A percentile compares a stretch with the other conserved stretches of the same genome.
phyloP scores from a whole-genome alignment of 2,888 invertebrate genomes.

The Mesorhabditis spiculigera region DNA sequence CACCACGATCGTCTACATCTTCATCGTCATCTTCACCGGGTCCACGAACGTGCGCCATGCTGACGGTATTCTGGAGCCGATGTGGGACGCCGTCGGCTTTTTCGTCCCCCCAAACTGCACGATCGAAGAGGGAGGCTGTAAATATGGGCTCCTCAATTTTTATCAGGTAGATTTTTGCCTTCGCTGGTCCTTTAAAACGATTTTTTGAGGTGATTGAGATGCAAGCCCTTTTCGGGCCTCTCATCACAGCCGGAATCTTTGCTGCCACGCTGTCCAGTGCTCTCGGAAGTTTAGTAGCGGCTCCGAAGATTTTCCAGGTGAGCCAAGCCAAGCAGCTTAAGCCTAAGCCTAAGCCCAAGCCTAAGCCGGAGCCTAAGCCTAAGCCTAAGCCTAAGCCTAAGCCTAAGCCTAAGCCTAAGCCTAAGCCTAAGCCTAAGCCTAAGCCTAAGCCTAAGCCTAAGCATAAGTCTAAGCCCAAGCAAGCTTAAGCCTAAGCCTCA shows the following conservation, averaged over 20 bases:
- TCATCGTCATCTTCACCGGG: slow-evolving; percentile 72
- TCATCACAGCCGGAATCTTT: slow-evolving; percentile 93
- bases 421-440: too few species aligned
- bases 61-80: slow-evolving; percentile 34
- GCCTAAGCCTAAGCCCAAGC: too few species aligned
- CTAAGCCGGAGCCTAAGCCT: too few species aligned
- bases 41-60: slow-evolving; percentile 40
- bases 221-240: slow-evolving; percentile 67
- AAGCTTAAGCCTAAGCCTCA: too few species aligned
- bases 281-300: slow-evolving; percentile 86
- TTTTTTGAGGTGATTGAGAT: slow-evolving; percentile 47
- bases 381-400: too few species aligned
- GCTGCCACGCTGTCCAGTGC: slow-evolving; percentile 95
- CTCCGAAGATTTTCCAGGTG: slow-evolving; percentile 72
- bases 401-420: too few species aligned
- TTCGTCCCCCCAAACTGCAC: slow-evolving; percentile 29
- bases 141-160: slow-evolving; percentile 53
- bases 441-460: too few species aligned
- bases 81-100: slow-evolving; percentile 19
- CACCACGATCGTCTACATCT: slow-evolving; percentile 80
- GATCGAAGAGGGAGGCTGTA: slow-evolving; percentile 38
- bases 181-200: neutral
- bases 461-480: too few species aligned
- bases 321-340: neutral
- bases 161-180: slow-evolving; percentile 37